phyloP scores from a whole-genome alignment of 2,113 vertebrate species.

The Edolisoma coerulescens region DNA sequence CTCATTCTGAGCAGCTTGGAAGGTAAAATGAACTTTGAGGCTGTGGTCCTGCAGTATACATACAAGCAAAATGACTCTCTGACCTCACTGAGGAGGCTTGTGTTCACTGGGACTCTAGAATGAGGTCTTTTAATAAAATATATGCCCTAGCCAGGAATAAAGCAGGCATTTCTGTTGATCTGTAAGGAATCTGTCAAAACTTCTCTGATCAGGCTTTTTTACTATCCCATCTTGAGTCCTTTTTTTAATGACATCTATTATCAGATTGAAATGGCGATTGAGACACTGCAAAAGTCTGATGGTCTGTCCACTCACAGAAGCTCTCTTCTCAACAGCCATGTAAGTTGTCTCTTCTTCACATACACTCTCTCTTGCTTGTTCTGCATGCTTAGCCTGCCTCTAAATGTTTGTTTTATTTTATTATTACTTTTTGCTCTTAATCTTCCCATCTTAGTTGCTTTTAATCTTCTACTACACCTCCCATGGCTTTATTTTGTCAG shows the following conservation, averaged over 20 bases:
- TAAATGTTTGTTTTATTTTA: conserved; percentile 77
- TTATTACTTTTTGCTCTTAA: conserved; percentile 69
- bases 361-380: conserved; percentile 76
- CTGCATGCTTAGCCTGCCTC: conserved; percentile 79
- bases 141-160: conserved; percentile 43
- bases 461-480: conserved; percentile 52
- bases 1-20: background rate
- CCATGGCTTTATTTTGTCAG: conserved; percentile 56
- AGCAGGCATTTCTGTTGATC: conserved; percentile 54
- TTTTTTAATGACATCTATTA: conserved; percentile 88
- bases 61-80: background rate
- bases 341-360: conserved; percentile 83
- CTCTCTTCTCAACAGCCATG: conserved; percentile 88
- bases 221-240: conserved; percentile 84
- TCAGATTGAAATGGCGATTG: conserved; percentile 90
- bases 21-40: background rate
- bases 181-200: conserved; percentile 70
- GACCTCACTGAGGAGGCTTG: background rate
- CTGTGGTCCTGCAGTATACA: background rate
- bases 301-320: conserved; percentile 87
- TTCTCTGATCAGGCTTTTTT: conserved; percentile 81
- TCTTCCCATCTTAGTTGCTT: conserved; percentile 66
- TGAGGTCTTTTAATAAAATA: background rate
- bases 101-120: background rate
- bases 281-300: conserved; percentile 88